phyloP scores from a whole-genome alignment of 1,140 invertebrate genomes.

The Aphis craccivora region DNA sequence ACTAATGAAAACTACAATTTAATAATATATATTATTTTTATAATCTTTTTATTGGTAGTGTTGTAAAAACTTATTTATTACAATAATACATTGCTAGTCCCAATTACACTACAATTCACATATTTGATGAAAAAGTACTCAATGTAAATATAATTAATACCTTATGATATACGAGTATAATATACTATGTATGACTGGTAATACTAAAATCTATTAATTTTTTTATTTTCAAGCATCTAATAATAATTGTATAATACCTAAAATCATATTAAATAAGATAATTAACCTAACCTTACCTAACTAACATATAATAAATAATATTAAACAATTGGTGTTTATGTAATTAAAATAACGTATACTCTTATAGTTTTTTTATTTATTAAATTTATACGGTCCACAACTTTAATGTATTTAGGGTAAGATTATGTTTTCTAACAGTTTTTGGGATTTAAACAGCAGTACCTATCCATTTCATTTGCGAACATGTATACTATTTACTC shows the following conservation, averaged over 20 bases:
- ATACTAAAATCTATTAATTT: not conserved
- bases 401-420: not conserved
- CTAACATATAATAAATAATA: not conserved
- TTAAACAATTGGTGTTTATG: not conserved
- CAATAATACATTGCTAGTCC: no score
- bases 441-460: not conserved
- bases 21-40: not conserved
- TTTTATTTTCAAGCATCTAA: not conserved
- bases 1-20: not conserved
- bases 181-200: not conserved
- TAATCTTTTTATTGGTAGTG: not conserved
- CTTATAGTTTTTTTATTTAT: not conserved
- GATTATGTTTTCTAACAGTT: not conserved
- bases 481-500: not conserved
- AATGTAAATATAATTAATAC: no score
- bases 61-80: not conserved
- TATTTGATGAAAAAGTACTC: no score
- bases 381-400: not conserved
- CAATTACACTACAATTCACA: no score
- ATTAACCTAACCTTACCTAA: no score
- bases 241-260: not conserved
- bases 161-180: no score
- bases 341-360: not conserved
- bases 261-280: not conserved
- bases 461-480: not conserved